phyloP scores from a whole-genome alignment of 2,113 vertebrate species.

The Tor tambroides region DNA sequence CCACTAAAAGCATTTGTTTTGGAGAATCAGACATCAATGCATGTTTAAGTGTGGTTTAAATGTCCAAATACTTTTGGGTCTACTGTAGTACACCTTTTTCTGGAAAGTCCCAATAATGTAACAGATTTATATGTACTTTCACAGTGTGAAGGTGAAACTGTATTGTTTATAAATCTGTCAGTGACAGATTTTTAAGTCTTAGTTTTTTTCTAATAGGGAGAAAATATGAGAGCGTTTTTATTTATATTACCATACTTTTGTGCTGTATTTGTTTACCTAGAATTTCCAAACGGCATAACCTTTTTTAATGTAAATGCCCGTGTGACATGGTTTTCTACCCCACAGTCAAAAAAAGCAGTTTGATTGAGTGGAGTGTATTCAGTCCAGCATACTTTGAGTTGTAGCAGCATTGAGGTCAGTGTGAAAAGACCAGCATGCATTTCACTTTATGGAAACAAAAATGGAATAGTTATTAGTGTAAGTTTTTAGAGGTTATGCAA shows the following conservation, averaged over 20 bases:
- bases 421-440: not conserved
- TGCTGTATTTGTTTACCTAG: not conserved
- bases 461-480: not conserved
- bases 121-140: not conserved
- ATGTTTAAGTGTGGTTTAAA: not conserved
- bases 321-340: not conserved
- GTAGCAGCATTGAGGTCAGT: slow-evolving; percentile 13
- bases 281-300: not conserved
- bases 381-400: not conserved
- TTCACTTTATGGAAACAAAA: not conserved
- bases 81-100: not conserved
- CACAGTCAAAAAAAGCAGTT: not conserved
- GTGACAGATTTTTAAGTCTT: not conserved
- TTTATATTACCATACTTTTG: not conserved
- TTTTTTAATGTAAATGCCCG: not conserved
- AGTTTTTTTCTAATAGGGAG: not conserved
- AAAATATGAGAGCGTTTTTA: not conserved
- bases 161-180: not conserved
- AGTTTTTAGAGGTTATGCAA: not conserved
- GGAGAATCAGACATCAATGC: not conserved
- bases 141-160: not conserved
- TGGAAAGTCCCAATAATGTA: not conserved
- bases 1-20: not conserved
- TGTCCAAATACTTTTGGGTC: not conserved
- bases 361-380: not conserved